These are phyloP conservation scores for Scomber colias DNA, from an alignment of 2,113 vertebrate genomes.

Conservation along the genomic window DNA sequence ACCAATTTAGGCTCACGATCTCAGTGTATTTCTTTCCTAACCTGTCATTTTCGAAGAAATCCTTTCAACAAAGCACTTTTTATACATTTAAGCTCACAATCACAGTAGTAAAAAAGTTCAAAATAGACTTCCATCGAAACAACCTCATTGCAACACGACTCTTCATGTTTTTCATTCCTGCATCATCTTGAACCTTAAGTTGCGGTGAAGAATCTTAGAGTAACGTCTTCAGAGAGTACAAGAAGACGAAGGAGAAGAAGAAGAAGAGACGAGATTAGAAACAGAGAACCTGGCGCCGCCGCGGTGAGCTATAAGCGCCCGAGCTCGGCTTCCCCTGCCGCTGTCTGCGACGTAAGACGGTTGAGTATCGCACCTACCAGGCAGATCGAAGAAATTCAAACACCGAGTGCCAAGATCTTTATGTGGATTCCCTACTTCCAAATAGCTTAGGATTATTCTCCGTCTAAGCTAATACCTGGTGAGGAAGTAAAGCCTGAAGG, in stretches of 20 bases:
- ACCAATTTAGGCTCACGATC: too few relatives aligned
- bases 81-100: too few relatives aligned
- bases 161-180: too few relatives aligned
- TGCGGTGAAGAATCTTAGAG: slow-evolving; percentile 15
- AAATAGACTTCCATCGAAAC: too few relatives aligned
- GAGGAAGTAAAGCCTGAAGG: slow-evolving; percentile 99
- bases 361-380: slow-evolving; percentile 88
- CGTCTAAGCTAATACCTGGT: slow-evolving; percentile 99
- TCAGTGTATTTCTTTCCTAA: too few relatives aligned
- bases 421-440: slow-evolving; percentile 92
- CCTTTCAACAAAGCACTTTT: too few relatives aligned
- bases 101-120: too few relatives aligned
- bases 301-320: slow-evolving; percentile 67
- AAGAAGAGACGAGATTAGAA: slow-evolving; percentile 68
- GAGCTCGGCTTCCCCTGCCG: slow-evolving; percentile 50
- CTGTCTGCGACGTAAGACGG: slow-evolving; percentile 68
- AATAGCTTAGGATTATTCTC: slow-evolving; percentile 98
- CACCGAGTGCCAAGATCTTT: slow-evolving; percentile 97
- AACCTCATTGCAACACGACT: background rate
- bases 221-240: slow-evolving; percentile 48
- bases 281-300: slow-evolving; percentile 65
- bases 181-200: background rate
- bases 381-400: slow-evolving; percentile 95
- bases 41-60: too few relatives aligned
- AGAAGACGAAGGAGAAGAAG: slow-evolving; percentile 38